A percentile compares a stretch with the other conserved stretches of the same genome.
Conservation (phyloP, 2,888 invertebrate genomes). For the Noctua comes region DNA sequence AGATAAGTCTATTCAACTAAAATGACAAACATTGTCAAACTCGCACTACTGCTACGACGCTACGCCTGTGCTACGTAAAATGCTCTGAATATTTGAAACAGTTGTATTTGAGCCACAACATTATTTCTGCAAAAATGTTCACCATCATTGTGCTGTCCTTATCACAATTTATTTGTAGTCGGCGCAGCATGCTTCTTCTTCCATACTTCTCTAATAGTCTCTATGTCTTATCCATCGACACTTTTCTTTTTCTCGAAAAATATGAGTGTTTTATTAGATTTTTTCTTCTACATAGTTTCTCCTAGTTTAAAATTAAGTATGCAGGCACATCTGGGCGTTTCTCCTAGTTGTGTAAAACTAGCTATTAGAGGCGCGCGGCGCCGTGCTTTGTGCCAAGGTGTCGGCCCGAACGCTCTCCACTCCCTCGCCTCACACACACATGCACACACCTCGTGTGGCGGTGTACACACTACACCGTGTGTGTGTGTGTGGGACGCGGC, state of each 20-base stretch:
- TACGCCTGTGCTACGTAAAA: slow-evolving; percentile 25
- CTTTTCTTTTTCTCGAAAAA: neutral
- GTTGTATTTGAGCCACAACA: neutral
- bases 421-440: slow-evolving; percentile 47
- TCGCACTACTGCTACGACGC: slow-evolving; percentile 5
- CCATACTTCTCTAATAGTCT: neutral
- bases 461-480: neutral
- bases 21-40: no score
- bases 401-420: slow-evolving; percentile 80
- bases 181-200: neutral
- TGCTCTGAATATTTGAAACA: neutral
- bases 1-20: neutral
- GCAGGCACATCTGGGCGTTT: slow-evolving; percentile 65
- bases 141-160: neutral
- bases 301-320: neutral
- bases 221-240: neutral
- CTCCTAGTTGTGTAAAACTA: slow-evolving; percentile 80
- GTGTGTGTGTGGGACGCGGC: slow-evolving; percentile 29
- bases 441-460: neutral
- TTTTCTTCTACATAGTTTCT: neutral
- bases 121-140: neutral
- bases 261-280: neutral
- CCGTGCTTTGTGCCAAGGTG: slow-evolving; percentile 86
- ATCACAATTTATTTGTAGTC: neutral
- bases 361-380: slow-evolving; percentile 80